Conservation (phyloP, 1,140 invertebrate genomes). For the Orchestia grillus region DNA sequence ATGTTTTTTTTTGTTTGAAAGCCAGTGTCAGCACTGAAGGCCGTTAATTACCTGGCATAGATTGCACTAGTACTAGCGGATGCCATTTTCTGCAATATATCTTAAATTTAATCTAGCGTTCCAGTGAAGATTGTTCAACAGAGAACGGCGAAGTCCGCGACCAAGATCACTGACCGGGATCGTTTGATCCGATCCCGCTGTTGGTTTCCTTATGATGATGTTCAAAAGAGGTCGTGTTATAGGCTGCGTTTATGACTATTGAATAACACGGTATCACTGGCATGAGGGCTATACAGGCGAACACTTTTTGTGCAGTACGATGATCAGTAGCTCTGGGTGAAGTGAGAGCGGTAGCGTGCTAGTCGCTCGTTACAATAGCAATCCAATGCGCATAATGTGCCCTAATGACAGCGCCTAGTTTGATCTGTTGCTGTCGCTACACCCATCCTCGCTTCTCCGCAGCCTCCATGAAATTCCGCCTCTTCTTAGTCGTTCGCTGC, state of each 20-base stretch:
- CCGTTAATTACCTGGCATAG: not conserved
- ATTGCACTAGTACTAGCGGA: not conserved
- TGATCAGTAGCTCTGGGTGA: conserved; percentile 35
- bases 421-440: conserved; percentile 55
- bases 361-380: conserved; percentile 39
- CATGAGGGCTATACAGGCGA: not conserved
- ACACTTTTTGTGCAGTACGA: conserved; percentile 21
- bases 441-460: conserved; percentile 43
- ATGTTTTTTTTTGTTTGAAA: not conserved
- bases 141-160: not conserved
- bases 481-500: not conserved
- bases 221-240: conserved; percentile 19
- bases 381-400: conserved; percentile 55
- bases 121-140: not conserved
- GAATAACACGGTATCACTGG: conserved; percentile 37
- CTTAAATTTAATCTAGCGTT: not conserved
- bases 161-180: conserved; percentile 31
- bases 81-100: not conserved
- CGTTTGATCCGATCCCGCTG: not conserved
- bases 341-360: conserved; percentile 35
- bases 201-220: conserved; percentile 17
- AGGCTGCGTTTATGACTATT: not conserved
- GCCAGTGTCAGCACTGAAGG: not conserved
- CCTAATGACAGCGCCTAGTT: conserved; percentile 53
- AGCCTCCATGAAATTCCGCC: conserved; percentile 26